Evolutionary conservation across 2,113 vertebrate genomes (phyloP).

Genomic region (Thunnus thynnus): DNA sequence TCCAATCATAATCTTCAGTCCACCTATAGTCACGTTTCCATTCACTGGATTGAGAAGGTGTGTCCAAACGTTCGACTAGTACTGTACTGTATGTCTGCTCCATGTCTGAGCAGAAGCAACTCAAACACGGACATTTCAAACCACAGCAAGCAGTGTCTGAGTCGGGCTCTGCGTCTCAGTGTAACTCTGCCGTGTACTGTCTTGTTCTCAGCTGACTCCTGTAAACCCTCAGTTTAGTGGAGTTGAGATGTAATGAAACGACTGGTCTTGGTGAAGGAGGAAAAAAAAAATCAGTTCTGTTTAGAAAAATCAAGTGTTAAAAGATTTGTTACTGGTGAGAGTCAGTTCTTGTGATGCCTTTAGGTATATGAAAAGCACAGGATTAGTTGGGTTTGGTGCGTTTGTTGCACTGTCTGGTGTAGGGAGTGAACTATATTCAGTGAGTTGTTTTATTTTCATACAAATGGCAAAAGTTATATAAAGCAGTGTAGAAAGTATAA

Average conservation of each 20-base stretch:
- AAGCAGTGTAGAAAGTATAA: slow-evolving; percentile 29
- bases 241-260: slow-evolving; percentile 6
- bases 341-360: slow-evolving; percentile 33
- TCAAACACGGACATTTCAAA: background rate
- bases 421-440: background rate
- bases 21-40: no score
- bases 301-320: background rate
- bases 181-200: background rate
- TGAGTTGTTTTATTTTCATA: slow-evolving; percentile 61
- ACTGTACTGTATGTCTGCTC: background rate
- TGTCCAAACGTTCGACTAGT: no score
- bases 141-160: background rate
- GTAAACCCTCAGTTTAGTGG: background rate
- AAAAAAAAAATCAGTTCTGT: background rate
- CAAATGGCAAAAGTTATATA: slow-evolving; percentile 29
- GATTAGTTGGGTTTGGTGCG: slow-evolving; percentile 31
- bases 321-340: slow-evolving; percentile 10
- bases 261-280: background rate
- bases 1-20: no score
- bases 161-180: slow-evolving; percentile 29
- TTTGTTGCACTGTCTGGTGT: slow-evolving; percentile 30
- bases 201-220: background rate
- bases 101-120: slow-evolving; percentile 1
- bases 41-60: no score
- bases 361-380: slow-evolving; percentile 51